These are phyloP conservation scores for Paracentrotus lividus DNA, from an alignment of 53 echinoderm and acorn worm genomes.

Conservation along the genomic window DNA sequence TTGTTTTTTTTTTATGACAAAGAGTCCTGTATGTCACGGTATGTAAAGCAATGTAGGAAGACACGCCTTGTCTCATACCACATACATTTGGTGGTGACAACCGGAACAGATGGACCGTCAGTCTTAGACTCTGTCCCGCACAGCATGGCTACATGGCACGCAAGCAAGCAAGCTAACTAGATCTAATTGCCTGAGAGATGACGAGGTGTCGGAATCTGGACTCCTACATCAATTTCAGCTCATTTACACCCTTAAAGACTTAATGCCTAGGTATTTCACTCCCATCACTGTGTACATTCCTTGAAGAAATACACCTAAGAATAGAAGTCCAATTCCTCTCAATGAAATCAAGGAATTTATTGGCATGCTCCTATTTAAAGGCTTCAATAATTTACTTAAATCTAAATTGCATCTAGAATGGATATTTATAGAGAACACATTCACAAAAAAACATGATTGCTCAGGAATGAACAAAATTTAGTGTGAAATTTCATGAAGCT, in stretches of 20 bases:
- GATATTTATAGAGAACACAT: constrained; percentile 15
- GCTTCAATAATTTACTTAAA: constrained; percentile 40
- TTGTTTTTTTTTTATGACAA: neutral
- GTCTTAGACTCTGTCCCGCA: constrained; percentile 16
- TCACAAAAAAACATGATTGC: neutral
- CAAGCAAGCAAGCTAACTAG: constrained; percentile 25
- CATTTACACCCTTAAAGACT: constrained; percentile 62
- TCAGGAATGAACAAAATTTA: neutral
- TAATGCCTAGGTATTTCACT: constrained; percentile 62
- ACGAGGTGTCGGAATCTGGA: neutral
- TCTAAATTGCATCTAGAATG: neutral
- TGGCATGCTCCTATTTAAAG: constrained; percentile 31
- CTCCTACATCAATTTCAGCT: constrained; percentile 45
- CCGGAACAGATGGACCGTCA: constrained; percentile 59
- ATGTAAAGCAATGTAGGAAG: constrained; percentile 6
- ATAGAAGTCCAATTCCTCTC: neutral
- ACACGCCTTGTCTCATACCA: constrained; percentile 32
- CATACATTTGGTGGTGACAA: constrained; percentile 34
- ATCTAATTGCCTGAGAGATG: constrained; percentile 50
- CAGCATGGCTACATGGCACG: constrained; percentile 14
- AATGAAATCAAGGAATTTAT: constrained; percentile 25
- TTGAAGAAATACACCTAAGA: constrained; percentile 27
- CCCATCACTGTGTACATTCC: constrained; percentile 10
- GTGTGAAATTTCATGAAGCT: neutral
- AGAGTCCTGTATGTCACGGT: constrained; percentile 6